Base-by-base conservation (phyloP, 2,888 invertebrate species). In the Coleophora flavipennella region DNA sequence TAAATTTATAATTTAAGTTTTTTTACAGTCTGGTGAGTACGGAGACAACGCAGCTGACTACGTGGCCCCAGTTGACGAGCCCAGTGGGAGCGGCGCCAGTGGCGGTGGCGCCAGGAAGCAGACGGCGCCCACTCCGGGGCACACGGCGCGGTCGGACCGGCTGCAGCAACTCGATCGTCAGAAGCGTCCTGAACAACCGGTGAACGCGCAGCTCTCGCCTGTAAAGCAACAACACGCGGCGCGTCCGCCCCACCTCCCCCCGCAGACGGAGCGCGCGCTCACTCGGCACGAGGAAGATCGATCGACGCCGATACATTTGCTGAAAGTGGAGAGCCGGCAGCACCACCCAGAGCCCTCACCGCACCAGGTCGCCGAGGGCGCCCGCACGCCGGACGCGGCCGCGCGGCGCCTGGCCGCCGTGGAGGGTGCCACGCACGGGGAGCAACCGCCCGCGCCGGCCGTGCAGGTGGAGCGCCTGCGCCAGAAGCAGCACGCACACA, bases 31-130 rank as follows among this genome's bases (percentile, higher is more conserved):
- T 56, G 78, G 77, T 50, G 78, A 77, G 62, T 77, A 77, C 63
- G 77, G 74, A 32, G 77, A 76, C 64, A 68, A 71, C 60, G 76
- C 57, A 47, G 69, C 65, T 13, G 74, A 73, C 28, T 76, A 76
- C 62, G 61, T 27, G 10, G 36, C 31, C 32, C 27, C 27, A 36
- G 46, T 34, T 28, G 45, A 39, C 31, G 39, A 13, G 20, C 20
- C 20, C 38, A 27, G 35, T 31, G 27, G 40, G 44, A 28, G 38
- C 20, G 36, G 40, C 37, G 33, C 45, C 37, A 27, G 38, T 33
- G 35, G 33, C 35, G 38, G 34, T 34, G 35, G 34, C 40, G 34
- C 35, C 26, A 37, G 32, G 35, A 37, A 36, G 37, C 6, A 13
- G 13, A 29, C 13, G 29, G 13, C 26, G 9, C 36, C 31, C 9